Evolutionary conservation across 2,888 invertebrate species (phyloP).

Genomic region (Tenthredo livida): DNA sequence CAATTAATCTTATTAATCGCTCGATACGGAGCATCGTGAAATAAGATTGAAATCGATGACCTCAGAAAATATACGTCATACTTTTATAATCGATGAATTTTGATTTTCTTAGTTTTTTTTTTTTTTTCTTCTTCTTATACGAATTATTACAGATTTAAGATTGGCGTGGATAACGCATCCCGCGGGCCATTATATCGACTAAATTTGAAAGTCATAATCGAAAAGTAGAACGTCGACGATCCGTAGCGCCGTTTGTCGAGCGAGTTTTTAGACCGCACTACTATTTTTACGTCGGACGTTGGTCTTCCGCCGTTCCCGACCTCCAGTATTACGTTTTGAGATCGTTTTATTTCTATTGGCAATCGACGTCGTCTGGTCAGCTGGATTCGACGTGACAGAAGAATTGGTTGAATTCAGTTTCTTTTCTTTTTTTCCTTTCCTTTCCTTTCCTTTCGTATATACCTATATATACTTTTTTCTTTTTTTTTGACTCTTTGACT

Average conservation of each 20-base stretch:
- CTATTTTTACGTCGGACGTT: constrained; percentile 41
- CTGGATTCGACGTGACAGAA: constrained; percentile 42
- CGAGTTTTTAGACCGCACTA: background rate
- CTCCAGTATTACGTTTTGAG: constrained; percentile 34
- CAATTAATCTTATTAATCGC: background rate
- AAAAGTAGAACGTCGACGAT: constrained; percentile 30
- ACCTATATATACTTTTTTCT: no score
- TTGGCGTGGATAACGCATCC: no score
- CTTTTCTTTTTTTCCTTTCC: background rate
- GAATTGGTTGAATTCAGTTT: constrained; percentile 31
- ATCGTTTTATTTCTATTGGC: constrained; percentile 50
- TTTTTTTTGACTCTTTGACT: background rate
- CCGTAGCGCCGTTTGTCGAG: background rate
- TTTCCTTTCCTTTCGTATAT: no score
- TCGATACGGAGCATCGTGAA: no score
- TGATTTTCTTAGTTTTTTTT: no score
- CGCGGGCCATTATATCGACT: constrained; percentile 53
- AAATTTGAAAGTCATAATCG: constrained; percentile 73
- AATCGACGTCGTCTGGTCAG: constrained; percentile 58
- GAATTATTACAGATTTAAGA: no score
- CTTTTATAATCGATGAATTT: no score
- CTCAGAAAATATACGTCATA: no score
- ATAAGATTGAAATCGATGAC: no score
- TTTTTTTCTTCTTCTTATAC: no score
- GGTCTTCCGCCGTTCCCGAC: constrained; percentile 22